These are phyloP conservation scores for Ptilorrhoa leucosticta DNA, from an alignment of 2,113 vertebrate species.

Conservation along the genomic window DNA sequence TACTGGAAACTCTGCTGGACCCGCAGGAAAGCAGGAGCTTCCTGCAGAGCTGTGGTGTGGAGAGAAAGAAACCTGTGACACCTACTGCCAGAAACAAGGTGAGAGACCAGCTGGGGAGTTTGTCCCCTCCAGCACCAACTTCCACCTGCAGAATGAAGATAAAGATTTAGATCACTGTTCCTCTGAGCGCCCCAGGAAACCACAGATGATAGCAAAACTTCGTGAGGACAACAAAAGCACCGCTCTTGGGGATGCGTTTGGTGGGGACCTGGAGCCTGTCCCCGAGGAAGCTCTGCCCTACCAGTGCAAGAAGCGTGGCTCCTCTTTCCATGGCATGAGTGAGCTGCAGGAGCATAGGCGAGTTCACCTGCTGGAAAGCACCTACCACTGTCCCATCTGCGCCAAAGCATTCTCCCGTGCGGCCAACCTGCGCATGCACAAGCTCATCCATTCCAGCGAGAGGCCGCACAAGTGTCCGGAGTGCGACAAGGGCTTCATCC, in stretches of 20 bases:
- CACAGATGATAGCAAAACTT: fast-evolving
- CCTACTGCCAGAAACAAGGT: background rate
- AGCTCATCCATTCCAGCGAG: conserved; percentile 41
- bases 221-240: fast-evolving
- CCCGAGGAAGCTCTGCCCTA: background rate
- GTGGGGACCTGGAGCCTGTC: background rate
- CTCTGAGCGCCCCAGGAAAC: background rate
- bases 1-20: background rate
- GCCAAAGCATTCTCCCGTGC: conserved; percentile 48
- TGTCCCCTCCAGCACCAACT: background rate
- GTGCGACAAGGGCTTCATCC: conserved; percentile 63
- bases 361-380: background rate
- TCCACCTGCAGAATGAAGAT: background rate
- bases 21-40: background rate
- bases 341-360: background rate
- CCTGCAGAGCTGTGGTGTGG: background rate
- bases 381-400: background rate
- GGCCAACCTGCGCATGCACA: conserved; percentile 44
- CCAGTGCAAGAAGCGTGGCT: background rate
- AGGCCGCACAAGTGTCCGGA: conserved; percentile 34
- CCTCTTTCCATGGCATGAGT: background rate
- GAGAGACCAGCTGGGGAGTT: background rate
- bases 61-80: background rate
- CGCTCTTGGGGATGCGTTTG: background rate
- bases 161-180: background rate